Evolutionary conservation across 2,888 invertebrate species (phyloP).

Genomic region (Diaperis boleti): DNA sequence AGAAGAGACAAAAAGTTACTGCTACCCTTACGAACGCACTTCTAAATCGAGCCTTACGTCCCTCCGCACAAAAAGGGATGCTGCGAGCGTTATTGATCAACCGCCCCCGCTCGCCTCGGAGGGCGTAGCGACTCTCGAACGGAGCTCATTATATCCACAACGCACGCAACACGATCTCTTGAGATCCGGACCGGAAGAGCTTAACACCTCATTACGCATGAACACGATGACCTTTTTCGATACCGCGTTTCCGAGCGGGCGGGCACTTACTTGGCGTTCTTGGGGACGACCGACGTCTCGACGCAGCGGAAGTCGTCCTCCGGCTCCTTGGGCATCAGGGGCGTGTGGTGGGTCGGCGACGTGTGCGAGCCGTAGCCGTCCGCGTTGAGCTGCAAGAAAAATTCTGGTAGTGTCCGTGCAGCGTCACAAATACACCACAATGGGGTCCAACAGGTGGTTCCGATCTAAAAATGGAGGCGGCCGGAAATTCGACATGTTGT

Average conservation of each 20-base stretch:
- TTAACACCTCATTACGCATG: slow-evolving; percentile 22
- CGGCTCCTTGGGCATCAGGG: slow-evolving; percentile 78
- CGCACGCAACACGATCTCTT: slow-evolving; percentile 38
- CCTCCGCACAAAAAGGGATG: slow-evolving; percentile 39
- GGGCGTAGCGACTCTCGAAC: slow-evolving; percentile 46
- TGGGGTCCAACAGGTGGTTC: slow-evolving; percentile 26
- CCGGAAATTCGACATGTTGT: too few relatives aligned
- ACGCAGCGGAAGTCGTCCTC: slow-evolving; percentile 76
- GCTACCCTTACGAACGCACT: too few relatives aligned
- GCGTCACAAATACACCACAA: too few relatives aligned
- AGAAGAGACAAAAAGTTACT: too few relatives aligned
- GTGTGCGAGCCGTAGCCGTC: slow-evolving; percentile 90
- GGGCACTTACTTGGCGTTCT: slow-evolving; percentile 94
- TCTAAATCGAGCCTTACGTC: too few relatives aligned
- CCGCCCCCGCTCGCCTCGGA: slow-evolving; percentile 44
- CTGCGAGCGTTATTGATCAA: slow-evolving; percentile 46
- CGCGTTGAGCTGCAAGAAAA: slow-evolving; percentile 78
- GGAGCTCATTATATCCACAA: slow-evolving; percentile 42
- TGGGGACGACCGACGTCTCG: slow-evolving; percentile 74
- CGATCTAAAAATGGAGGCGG: slow-evolving; percentile 13
- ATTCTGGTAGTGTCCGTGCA: too few relatives aligned
- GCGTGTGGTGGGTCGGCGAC: slow-evolving; percentile 81
- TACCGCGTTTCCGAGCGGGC: too few relatives aligned
- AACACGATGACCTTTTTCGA: slow-evolving; percentile 22
- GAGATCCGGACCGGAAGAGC: slow-evolving; percentile 29